These are phyloP conservation scores for Falco peregrinus DNA, from an alignment of 2,797 vertebrate genomes.

Conservation along the genomic window DNA sequence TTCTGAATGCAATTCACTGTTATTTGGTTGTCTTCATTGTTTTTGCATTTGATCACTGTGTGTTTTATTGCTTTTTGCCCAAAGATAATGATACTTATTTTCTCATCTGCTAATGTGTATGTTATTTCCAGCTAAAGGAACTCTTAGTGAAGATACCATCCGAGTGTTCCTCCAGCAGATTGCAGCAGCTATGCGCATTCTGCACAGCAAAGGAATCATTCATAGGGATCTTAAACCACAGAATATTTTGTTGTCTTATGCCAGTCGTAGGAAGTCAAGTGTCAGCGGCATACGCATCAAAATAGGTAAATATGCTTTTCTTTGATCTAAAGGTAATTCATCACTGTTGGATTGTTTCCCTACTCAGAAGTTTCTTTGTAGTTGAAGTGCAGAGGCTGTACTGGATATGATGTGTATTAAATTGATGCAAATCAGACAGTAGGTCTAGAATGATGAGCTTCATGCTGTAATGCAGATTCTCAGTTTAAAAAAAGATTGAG, in stretches of 20 bases:
- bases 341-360: background rate
- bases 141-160: slow-evolving; percentile 93
- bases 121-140: slow-evolving; percentile 87
- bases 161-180: slow-evolving; percentile 96
- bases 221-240: slow-evolving; percentile 96
- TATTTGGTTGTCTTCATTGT: background rate
- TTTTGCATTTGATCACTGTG: background rate
- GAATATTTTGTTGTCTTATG: slow-evolving; percentile 92
- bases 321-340: background rate
- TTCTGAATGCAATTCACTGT: background rate
- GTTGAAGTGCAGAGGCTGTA: background rate
- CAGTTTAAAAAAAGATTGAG: background rate
- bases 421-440: background rate
- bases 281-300: slow-evolving; percentile 93
- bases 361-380: background rate
- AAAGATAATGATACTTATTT: background rate
- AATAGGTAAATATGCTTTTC: slow-evolving; percentile 82
- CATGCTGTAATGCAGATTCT: background rate
- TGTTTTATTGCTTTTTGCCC: background rate
- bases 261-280: slow-evolving; percentile 85
- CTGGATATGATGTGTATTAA: background rate
- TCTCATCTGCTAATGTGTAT: background rate
- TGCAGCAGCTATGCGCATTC: slow-evolving; percentile 92
- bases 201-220: slow-evolving; percentile 96
- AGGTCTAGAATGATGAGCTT: background rate